phyloP scores from a whole-genome alignment of 2,797 vertebrate species.

The Spea hammondii region DNA sequence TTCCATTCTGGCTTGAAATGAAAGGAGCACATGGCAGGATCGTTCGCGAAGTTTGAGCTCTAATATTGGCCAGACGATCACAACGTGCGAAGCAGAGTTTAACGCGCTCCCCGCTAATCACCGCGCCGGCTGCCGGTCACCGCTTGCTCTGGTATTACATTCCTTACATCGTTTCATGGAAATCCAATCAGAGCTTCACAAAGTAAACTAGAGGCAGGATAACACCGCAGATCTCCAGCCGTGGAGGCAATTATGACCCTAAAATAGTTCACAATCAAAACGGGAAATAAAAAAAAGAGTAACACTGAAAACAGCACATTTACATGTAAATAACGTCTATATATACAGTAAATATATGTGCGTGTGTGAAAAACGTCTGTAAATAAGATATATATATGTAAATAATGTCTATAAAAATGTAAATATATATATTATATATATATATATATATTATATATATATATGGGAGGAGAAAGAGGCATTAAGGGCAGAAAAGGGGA shows the following conservation, averaged over 20 bases:
- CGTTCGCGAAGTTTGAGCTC: neutral
- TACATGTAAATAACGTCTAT: too few species aligned
- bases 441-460: too few species aligned
- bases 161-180: neutral
- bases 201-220: neutral
- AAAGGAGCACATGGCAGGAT: constrained; percentile 8
- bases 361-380: too few species aligned
- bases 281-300: too few species aligned
- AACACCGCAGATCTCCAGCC: neutral
- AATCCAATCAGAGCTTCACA: constrained; percentile 9
- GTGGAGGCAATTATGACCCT: neutral
- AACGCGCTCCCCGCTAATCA: neutral
- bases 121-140: neutral
- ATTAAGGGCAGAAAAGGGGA: too few species aligned
- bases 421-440: too few species aligned
- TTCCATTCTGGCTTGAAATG: constrained; percentile 11
- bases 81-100: constrained; percentile 20
- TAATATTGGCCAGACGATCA: constrained; percentile 31
- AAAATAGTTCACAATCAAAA: neutral
- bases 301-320: too few species aligned
- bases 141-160: constrained; percentile 11
- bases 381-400: too few species aligned
- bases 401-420: too few species aligned
- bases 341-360: too few species aligned
- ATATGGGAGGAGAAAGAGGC: too few species aligned